Base-by-base conservation (phyloP, 1,140 invertebrate genomes). In the Brachionus rotundiformis region DNA sequence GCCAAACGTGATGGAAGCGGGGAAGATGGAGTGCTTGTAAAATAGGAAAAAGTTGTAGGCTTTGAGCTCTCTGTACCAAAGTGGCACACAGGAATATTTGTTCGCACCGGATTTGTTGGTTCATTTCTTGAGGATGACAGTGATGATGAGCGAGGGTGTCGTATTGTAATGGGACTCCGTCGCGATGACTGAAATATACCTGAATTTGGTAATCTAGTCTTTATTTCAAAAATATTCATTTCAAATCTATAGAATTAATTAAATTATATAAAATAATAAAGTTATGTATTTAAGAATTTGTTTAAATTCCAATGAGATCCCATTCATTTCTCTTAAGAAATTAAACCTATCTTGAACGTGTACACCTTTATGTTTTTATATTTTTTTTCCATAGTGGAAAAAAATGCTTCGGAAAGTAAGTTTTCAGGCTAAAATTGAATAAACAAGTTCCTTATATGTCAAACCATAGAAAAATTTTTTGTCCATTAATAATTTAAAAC, bases 201-300 rank as follows among this genome's bases (percentile, higher is more conserved):
- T 3, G 68, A 44, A 27, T 73, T 73, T 25, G 68, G 68, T 3
- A 44, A 39, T 7, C 68, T 39, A 7, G 68, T 73, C 16, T 73
- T 73, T 73, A 73, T 31, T 44, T 73, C 68, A 44, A 44, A 73
- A 27, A 73, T 44, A 44, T 73, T 73, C 68, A 73, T 73, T 39
- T 71, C 16, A 36, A 16, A 16, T 71, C 65, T 71, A 71, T 39
- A 71, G 7, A 36, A 71, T 6, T n/a, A 71, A 36, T 19, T 71
- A 6, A 41, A 16, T 36, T 19, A 71, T 39, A 65, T 2, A 25
- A 71, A 36, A 4, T 3, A 7, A 16, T 36, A 41, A 0, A 63
- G 10, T 8, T 4, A 25, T 25, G 6, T 63, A 27, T 25, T 39
- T 39, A n/a, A n/a, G n/a, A 41, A 41, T 11, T 41, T 54, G 8